Percentiles rank a stretch among this genome's conserved stretches.
Evolutionary conservation across 1,140 invertebrate species (phyloP).

Genomic region (Rhynchophorus ferrugineus): DNA sequence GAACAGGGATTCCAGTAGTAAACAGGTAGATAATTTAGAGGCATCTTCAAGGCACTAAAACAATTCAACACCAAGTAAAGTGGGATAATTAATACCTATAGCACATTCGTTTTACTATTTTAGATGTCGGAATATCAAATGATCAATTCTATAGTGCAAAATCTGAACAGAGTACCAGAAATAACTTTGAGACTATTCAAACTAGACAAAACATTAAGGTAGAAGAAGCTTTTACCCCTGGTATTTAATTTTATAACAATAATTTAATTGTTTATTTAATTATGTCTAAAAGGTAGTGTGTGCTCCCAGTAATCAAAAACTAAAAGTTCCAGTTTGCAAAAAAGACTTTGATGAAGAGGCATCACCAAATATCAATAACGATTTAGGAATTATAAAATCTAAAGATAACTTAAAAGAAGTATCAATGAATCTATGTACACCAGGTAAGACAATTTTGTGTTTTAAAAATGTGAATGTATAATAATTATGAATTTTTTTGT

Average conservation of each 20-base stretch:
- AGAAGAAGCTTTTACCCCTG: neutral
- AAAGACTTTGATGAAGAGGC: neutral
- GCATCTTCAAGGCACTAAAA: neutral
- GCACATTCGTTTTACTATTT: neutral
- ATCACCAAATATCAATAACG: neutral
- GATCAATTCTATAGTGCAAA: neutral
- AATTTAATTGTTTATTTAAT: neutral
- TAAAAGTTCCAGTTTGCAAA: no score
- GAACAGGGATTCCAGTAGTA: no score
- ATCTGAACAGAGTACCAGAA: neutral
- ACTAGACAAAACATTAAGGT: neutral
- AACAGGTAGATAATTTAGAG: neutral
- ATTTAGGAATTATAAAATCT: neutral
- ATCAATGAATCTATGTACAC: neutral
- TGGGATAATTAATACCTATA: slow-evolving; percentile 2
- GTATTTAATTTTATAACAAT: neutral
- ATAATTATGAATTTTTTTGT: no score
- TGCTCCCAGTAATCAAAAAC: no score
- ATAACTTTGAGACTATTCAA: neutral
- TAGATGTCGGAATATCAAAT: neutral
- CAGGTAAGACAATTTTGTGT: neutral
- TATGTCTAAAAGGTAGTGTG: no score
- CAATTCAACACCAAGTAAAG: neutral
- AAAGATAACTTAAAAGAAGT: neutral
- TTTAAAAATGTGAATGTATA: neutral